Evolutionary conservation across 2,797 vertebrate genomes (phyloP).

Genomic region (Sitta carolinensis): DNA sequence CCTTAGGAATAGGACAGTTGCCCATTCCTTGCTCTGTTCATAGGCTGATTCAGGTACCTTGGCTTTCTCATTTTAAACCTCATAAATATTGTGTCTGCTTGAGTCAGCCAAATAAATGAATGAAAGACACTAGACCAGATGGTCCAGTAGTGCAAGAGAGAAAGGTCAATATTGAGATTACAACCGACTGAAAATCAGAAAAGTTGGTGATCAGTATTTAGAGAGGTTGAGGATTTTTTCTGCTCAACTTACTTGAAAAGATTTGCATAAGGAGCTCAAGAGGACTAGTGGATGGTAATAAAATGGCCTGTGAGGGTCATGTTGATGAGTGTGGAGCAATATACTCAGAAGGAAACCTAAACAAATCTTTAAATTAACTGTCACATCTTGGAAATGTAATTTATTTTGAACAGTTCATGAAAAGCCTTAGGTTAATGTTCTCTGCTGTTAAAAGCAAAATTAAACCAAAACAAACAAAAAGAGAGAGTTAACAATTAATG

Average conservation of each 20-base stretch:
- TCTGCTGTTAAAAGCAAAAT: neutral
- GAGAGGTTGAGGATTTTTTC: neutral
- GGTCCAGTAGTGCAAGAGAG: neutral
- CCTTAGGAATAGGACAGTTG: neutral
- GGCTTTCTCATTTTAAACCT: neutral
- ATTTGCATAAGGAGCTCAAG: neutral
- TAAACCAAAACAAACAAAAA: neutral
- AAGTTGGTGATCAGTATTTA: neutral
- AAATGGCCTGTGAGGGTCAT: neutral
- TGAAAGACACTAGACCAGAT: neutral
- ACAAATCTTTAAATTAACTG: neutral
- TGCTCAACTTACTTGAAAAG: neutral
- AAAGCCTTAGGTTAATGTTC: neutral
- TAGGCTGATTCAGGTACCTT: neutral
- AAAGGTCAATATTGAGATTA: neutral
- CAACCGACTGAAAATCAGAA: neutral
- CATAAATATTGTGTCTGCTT: neutral
- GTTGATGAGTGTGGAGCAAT: neutral
- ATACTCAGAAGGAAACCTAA: neutral
- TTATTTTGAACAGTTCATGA: neutral
- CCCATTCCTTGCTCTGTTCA: neutral
- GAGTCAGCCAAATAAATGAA: neutral
- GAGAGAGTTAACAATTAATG: conserved; percentile 4
- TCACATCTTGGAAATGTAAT: neutral
- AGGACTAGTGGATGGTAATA: neutral